Evolutionary conservation across 2,797 vertebrate species (phyloP).

Genomic region (Etheostoma nigrum): DNA sequence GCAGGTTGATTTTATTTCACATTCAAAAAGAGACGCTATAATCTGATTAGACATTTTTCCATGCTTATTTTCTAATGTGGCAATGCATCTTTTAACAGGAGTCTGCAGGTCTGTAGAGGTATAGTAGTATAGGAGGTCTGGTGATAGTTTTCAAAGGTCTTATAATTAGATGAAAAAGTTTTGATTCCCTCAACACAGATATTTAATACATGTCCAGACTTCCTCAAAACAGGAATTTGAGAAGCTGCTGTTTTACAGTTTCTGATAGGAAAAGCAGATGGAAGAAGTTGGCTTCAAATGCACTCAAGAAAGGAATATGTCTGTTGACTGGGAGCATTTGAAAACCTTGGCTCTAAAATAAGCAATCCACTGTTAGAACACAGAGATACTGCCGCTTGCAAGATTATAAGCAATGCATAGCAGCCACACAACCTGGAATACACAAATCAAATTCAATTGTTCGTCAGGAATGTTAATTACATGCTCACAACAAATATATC

Average conservation of each 20-base stretch:
- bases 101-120: background rate
- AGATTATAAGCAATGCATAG: background rate
- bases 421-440: background rate
- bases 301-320: slow-evolving; percentile 32
- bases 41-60: slow-evolving; percentile 5
- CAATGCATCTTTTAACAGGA: background rate
- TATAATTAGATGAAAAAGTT: background rate
- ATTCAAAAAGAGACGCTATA: background rate
- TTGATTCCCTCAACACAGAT: slow-evolving; percentile 1
- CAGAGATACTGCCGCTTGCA: background rate
- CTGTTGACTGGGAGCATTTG: background rate
- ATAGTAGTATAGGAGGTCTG: too few species aligned
- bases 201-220: slow-evolving; percentile 7
- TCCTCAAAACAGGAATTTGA: slow-evolving; percentile 5
- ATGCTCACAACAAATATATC: background rate
- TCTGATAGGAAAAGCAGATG: slow-evolving; percentile 63
- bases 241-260: slow-evolving; percentile 22
- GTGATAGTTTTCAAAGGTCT: background rate
- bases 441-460: background rate
- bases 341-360: background rate
- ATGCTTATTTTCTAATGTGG: background rate
- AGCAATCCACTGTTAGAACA: background rate
- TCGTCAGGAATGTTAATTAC: background rate
- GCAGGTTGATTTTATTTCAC: slow-evolving; percentile 2
- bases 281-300: slow-evolving; percentile 18